These are phyloP conservation scores for Linyphia triangularis DNA, from an alignment of 2,888 invertebrate species.

Conservation along the genomic window DNA sequence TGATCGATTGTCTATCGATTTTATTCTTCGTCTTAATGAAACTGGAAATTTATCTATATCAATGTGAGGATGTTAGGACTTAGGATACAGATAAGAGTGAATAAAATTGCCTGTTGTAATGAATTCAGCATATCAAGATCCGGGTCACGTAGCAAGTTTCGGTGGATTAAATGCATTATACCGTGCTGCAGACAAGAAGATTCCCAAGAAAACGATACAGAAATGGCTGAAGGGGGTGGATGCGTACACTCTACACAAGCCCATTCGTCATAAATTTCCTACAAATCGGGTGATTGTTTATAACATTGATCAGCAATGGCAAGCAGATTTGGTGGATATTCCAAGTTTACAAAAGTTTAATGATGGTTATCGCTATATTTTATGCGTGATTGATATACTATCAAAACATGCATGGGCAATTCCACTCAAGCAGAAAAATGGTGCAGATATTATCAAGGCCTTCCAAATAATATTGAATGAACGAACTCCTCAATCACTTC, in stretches of 20 bases:
- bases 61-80: background rate
- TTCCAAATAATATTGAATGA: constrained; percentile 73
- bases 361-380: background rate
- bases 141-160: constrained; percentile 15
- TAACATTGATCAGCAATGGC: constrained; percentile 77
- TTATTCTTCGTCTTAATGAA: too few relatives aligned
- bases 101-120: background rate
- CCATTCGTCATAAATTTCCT: constrained; percentile 49
- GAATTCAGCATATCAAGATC: background rate
- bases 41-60: too few relatives aligned
- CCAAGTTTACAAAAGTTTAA: background rate
- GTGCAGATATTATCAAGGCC: constrained; percentile 61
- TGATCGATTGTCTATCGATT: too few relatives aligned
- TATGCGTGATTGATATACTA: constrained; percentile 76
- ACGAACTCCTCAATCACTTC: constrained; percentile 73
- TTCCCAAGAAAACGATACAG: constrained; percentile 42
- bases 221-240: constrained; percentile 61
- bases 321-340: constrained; percentile 76
- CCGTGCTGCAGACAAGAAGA: constrained; percentile 23
- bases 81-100: background rate
- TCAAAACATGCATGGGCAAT: constrained; percentile 77
- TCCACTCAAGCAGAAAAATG: constrained; percentile 76
- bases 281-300: constrained; percentile 74
- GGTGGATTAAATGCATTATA: constrained; percentile 32
- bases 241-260: constrained; percentile 73